Evolutionary conservation across 2,113 vertebrate species (phyloP).

Genomic region (Chamaea fasciata): DNA sequence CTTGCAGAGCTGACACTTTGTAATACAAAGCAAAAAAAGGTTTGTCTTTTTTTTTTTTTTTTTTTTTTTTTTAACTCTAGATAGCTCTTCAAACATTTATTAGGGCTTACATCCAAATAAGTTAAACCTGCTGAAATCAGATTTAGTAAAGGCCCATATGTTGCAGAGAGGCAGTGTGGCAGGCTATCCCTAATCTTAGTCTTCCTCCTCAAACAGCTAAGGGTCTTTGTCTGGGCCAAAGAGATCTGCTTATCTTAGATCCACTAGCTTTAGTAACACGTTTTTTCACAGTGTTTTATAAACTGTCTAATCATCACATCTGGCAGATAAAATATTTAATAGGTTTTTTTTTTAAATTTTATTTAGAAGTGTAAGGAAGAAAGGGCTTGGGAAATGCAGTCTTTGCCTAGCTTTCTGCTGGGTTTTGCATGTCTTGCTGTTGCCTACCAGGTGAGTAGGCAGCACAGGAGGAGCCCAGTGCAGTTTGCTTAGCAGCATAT

Average conservation of each 20-base stretch:
- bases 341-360: background rate
- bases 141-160: conserved; percentile 26
- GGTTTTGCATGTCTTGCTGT: background rate
- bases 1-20: background rate
- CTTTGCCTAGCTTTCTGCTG: background rate
- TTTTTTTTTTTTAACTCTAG: background rate
- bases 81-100: background rate
- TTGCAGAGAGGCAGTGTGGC: background rate
- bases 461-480: background rate
- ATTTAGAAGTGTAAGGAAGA: background rate
- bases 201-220: background rate
- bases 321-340: background rate
- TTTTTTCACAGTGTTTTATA: background rate
- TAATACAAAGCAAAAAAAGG: background rate
- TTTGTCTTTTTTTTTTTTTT: background rate
- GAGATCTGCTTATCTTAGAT: conserved; percentile 18
- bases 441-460: background rate
- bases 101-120: background rate
- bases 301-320: background rate
- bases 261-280: background rate
- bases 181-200: background rate
- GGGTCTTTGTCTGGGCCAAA: background rate
- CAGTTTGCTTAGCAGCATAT: background rate
- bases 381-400: background rate
- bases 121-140: conserved; percentile 14